phyloP scores from a whole-genome alignment of 2,797 vertebrate species.

The Gambusia yucatana region DNA sequence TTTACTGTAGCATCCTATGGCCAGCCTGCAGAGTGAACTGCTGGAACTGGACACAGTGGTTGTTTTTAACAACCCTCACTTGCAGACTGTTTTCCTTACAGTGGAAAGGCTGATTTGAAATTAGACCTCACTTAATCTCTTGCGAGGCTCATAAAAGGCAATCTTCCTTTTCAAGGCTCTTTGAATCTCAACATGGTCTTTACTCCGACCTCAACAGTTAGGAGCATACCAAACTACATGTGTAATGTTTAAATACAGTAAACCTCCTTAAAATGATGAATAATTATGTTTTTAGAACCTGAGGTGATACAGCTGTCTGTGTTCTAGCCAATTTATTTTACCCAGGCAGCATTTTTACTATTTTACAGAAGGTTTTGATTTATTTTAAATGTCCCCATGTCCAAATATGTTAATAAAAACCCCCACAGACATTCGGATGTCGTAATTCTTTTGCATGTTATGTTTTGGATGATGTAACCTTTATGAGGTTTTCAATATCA shows the following conservation, averaged over 20 bases:
- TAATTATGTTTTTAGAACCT: background rate
- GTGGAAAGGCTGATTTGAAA: background rate
- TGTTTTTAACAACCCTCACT: background rate
- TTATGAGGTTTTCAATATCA: background rate
- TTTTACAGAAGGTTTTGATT: background rate
- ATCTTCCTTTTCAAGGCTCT: background rate
- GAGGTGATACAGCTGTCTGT: background rate
- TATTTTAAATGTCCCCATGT: too few species aligned
- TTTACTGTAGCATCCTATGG: background rate
- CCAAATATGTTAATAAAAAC: too few species aligned
- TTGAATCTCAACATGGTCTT: background rate
- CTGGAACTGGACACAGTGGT: background rate
- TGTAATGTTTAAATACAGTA: background rate
- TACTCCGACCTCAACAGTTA: background rate
- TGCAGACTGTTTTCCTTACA: background rate
- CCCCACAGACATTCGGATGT: background rate
- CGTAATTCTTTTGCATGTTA: background rate
- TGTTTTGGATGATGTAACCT: background rate
- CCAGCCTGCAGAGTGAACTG: too few species aligned
- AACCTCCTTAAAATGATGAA: background rate
- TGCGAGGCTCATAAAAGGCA: background rate
- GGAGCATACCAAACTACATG: background rate
- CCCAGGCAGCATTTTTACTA: background rate
- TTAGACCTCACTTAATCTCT: background rate
- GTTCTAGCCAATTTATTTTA: background rate